Evolutionary conservation across 2,888 invertebrate genomes (phyloP).

Genomic region (Metopia argyrocephala): DNA sequence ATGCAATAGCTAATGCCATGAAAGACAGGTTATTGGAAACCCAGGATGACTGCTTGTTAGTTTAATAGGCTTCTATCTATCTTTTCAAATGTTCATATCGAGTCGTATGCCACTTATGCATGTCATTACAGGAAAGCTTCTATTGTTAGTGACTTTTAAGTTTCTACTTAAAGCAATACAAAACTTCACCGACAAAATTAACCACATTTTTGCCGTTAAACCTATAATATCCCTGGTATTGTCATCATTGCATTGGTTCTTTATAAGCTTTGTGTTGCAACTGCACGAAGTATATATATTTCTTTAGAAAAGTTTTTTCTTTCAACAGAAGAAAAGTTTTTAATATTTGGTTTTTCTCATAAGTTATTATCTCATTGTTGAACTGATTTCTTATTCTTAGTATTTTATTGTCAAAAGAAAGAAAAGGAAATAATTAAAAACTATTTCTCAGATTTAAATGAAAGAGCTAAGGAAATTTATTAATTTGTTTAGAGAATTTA

Average conservation of each 20-base stretch:
- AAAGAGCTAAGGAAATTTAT: no score
- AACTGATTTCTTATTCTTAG: not conserved
- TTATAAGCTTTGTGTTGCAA: not conserved
- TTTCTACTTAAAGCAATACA: not conserved
- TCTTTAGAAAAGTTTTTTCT: no score
- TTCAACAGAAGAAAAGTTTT: not conserved
- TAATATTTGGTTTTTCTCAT: not conserved
- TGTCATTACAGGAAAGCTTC: constrained; percentile 13
- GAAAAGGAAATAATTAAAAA: not conserved
- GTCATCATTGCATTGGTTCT: constrained; percentile 2
- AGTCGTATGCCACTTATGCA: not conserved
- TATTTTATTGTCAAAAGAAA: not conserved
- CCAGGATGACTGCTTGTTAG: not conserved
- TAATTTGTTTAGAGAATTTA: no score
- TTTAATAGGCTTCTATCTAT: constrained; percentile 15
- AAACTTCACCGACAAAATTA: constrained; percentile 13
- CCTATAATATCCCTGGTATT: constrained; percentile 8
- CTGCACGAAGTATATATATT: not conserved
- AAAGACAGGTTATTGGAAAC: not conserved
- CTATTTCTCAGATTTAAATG: no score
- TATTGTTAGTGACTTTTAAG: constrained; percentile 9
- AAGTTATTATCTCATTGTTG: not conserved
- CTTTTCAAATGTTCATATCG: not conserved
- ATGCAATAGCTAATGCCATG: constrained; percentile 29
- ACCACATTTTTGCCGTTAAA: constrained; percentile 19